Percentiles rank a stretch among this genome's conserved stretches.
These are phyloP conservation scores for Agonopterix arenella DNA, from an alignment of 2,888 invertebrate genomes.

Conservation along the genomic window DNA sequence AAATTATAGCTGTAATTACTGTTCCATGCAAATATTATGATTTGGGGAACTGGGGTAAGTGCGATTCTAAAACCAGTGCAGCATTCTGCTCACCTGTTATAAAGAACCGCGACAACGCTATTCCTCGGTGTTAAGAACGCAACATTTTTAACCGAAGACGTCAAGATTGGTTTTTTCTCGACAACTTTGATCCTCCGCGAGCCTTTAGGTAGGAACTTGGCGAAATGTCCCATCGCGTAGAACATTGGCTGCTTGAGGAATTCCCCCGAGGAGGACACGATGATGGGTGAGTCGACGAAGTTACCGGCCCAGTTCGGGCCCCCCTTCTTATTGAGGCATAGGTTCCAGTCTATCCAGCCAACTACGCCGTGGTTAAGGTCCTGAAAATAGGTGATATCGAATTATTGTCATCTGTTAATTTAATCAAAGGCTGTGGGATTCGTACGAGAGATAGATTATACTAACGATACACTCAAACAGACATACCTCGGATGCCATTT, in stretches of 20 bases:
- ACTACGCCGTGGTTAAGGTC: constrained; percentile 84
- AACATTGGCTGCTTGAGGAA: constrained; percentile 95
- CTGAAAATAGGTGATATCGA: constrained; percentile 39
- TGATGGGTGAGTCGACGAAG: constrained; percentile 85
- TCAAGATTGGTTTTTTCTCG: constrained; percentile 13
- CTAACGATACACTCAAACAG: too few species aligned
- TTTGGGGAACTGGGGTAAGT: too few species aligned
- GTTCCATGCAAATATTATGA: too few species aligned
- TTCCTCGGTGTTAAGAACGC: constrained; percentile 44
- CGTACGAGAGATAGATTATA: too few species aligned
- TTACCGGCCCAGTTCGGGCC: constrained; percentile 90
- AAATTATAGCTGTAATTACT: too few species aligned
- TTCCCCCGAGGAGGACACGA: constrained; percentile 76
- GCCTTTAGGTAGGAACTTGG: constrained; percentile 81
- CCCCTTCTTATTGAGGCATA: constrained; percentile 83
- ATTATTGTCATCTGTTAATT: too few species aligned
- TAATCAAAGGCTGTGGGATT: too few species aligned
- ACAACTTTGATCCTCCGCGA: constrained; percentile 53
- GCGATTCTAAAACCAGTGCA: too few species aligned
- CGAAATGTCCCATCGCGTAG: constrained; percentile 90
- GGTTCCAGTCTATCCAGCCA: constrained; percentile 96
- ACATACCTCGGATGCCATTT: too few species aligned
- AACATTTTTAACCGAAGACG: constrained; percentile 23
- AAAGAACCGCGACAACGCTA: constrained; percentile 46
- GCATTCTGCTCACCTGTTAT: constrained; percentile 42